A percentile compares a stretch with the other conserved stretches of the same genome.
These are phyloP conservation scores for Perithous albicinctus DNA, from an alignment of 2,888 invertebrate genomes.

Conservation along the genomic window DNA sequence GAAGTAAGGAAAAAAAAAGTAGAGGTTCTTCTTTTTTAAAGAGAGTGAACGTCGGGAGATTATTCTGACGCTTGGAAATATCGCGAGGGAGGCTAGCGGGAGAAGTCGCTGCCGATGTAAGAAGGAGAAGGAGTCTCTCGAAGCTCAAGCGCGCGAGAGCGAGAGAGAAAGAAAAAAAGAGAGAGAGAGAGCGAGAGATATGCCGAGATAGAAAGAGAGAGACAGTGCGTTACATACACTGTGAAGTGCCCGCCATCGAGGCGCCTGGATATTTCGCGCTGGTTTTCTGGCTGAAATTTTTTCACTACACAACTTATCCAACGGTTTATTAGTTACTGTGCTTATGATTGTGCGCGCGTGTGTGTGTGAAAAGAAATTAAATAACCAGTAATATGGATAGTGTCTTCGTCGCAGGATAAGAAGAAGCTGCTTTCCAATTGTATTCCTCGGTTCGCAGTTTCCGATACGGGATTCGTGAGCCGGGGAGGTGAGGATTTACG, in stretches of 20 bases:
- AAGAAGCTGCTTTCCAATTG: constrained; percentile 16
- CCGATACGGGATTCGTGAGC: constrained; percentile 43
- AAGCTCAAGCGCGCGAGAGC: constrained; percentile 30
- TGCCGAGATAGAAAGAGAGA: too few relatives aligned
- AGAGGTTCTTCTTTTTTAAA: constrained; percentile 50
- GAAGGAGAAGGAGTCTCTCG: constrained; percentile 6
- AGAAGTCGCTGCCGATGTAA: constrained; percentile 34
- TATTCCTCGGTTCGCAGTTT: constrained; percentile 52
- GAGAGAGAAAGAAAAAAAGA: constrained; percentile 32
- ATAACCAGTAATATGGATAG: constrained; percentile 16
- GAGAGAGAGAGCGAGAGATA: constrained; percentile 34
- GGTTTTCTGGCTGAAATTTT: constrained; percentile 59
- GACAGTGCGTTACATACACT: constrained; percentile 27
- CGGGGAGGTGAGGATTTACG: constrained; percentile 29
- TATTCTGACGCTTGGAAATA: constrained; percentile 66
- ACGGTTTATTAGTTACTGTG: constrained; percentile 57
- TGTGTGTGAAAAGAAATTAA: constrained; percentile 38
- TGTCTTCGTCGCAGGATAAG: constrained; percentile 11
- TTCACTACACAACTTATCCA: constrained; percentile 35
- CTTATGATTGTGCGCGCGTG: too few relatives aligned
- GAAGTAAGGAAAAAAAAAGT: constrained; percentile 21
- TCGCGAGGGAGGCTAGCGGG: constrained; percentile 31
- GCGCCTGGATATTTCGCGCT: constrained; percentile 65
- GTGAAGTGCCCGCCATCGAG: constrained; percentile 65
- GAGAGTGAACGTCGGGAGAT: constrained; percentile 56